Evolutionary conservation across 2,113 vertebrate genomes (phyloP).

Genomic region (Leucosticte australis): DNA sequence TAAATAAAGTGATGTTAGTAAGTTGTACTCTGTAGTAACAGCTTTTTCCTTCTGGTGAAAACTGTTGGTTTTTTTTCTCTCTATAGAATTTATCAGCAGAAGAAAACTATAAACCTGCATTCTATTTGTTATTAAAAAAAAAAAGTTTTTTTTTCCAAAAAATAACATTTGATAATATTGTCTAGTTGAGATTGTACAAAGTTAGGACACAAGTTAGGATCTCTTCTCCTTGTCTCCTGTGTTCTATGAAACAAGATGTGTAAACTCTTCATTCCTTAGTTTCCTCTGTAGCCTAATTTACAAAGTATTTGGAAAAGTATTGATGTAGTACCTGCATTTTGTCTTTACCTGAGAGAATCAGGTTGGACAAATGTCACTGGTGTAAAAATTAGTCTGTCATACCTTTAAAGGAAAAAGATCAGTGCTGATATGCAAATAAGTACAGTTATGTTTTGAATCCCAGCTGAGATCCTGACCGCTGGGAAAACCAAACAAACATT

Average conservation of each 20-base stretch:
- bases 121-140: background rate
- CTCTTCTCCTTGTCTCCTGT: background rate
- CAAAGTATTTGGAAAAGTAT: background rate
- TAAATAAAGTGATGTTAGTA: background rate
- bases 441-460: background rate
- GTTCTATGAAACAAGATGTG: background rate
- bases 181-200: background rate
- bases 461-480: background rate
- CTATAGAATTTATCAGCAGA: background rate
- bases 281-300: background rate
- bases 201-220: background rate
- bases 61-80: background rate
- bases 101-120: background rate
- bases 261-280: background rate
- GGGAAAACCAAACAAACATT: background rate
- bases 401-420: background rate
- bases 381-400: background rate
- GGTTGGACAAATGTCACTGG: background rate
- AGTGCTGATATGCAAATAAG: background rate
- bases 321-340: background rate
- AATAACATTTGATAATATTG: background rate
- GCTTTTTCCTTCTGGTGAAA: background rate
- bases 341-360: background rate
- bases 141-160: background rate
- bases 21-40: background rate